Percentiles rank a stretch among this genome's conserved stretches.
These are phyloP conservation scores for Paramormyrops hopkinsi DNA, from an alignment of 2,797 vertebrate genomes.

Conservation along the genomic window DNA sequence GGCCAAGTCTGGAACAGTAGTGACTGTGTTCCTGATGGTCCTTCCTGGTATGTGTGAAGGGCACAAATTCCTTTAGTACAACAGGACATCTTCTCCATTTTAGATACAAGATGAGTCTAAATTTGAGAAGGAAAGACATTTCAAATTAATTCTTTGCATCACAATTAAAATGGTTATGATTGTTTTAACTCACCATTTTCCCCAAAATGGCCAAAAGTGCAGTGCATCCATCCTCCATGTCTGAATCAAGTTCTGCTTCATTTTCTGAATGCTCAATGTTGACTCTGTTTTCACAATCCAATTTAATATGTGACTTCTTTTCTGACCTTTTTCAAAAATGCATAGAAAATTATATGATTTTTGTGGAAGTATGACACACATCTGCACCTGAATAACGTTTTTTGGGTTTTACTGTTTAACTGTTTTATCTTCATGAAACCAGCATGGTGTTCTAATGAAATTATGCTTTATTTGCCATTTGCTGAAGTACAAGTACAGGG, in stretches of 20 bases:
- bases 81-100: constrained; percentile 79
- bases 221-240: constrained; percentile 65
- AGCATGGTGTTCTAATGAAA: background rate
- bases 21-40: constrained; percentile 45
- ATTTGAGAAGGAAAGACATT: constrained; percentile 15
- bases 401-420: background rate
- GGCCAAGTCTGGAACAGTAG: constrained; percentile 82
- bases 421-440: background rate
- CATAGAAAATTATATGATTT: background rate
- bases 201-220: constrained; percentile 64
- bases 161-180: background rate
- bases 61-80: constrained; percentile 75
- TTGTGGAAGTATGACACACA: background rate
- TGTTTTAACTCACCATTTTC: constrained; percentile 64
- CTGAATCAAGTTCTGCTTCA: constrained; percentile 45
- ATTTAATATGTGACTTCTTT: constrained; percentile 42
- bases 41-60: constrained; percentile 70
- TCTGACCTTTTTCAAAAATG: constrained; percentile 48
- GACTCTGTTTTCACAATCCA: constrained; percentile 35
- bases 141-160: background rate
- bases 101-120: constrained; percentile 71
- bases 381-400: background rate
- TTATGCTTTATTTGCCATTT: background rate
- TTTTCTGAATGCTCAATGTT: constrained; percentile 21
- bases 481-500: background rate